phyloP scores from a whole-genome alignment of 2,113 vertebrate genomes.

The Papio anubis region DNA sequence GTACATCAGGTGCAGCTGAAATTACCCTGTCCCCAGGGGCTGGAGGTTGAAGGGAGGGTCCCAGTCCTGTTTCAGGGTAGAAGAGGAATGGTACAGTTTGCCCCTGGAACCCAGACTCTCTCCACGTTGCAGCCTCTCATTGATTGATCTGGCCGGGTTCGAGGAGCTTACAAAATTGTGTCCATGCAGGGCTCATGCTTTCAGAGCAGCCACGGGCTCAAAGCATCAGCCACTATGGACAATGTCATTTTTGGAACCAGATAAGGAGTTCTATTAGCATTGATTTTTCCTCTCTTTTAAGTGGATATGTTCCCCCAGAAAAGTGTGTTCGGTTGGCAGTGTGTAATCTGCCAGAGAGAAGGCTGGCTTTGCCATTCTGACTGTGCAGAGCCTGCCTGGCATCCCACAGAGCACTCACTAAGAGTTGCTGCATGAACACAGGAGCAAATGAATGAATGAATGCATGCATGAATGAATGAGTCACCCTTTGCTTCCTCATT shows the following conservation, averaged over 20 bases:
- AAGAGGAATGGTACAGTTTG: conserved; percentile 91
- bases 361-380: neutral
- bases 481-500: neutral
- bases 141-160: conserved; percentile 83
- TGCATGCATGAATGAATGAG: neutral
- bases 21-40: conserved; percentile 96
- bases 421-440: neutral
- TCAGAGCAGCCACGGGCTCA: neutral
- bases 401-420: accelerated
- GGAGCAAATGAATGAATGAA: neutral
- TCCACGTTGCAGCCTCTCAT: conserved; percentile 74
- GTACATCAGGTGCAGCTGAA: conserved; percentile 96
- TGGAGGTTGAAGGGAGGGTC: conserved; percentile 85
- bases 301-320: conserved; percentile 47
- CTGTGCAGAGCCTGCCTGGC: neutral
- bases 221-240: neutral
- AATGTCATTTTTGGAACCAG: conserved; percentile 36
- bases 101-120: conserved; percentile 88
- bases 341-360: neutral
- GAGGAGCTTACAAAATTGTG: conserved; percentile 66
- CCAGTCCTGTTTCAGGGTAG: conserved; percentile 88
- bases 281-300: conserved; percentile 61
- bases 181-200: neutral
- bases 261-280: conserved; percentile 63
- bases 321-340: neutral